These are phyloP conservation scores for Pristionchus entomophagus DNA, from an alignment of 2,888 invertebrate genomes.

Conservation along the genomic window DNA sequence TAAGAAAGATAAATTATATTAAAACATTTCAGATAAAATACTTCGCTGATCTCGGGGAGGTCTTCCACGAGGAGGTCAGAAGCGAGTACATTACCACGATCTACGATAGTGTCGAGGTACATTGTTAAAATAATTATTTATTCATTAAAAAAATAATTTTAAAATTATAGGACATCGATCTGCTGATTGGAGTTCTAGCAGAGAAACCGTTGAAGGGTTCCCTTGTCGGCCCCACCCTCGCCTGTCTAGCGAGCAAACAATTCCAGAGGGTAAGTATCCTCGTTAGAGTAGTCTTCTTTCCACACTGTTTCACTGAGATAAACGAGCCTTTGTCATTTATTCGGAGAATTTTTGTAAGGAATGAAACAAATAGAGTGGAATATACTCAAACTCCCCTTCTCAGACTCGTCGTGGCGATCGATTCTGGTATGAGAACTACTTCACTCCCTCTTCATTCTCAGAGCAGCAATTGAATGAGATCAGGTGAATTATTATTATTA, in stretches of 20 bases:
- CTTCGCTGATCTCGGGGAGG: slow-evolving; percentile 65
- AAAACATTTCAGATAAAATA: slow-evolving; percentile 56
- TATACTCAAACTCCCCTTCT: background rate
- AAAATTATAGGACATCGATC: slow-evolving; percentile 72
- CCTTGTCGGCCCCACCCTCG: slow-evolving; percentile 74
- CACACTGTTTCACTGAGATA: too few species aligned
- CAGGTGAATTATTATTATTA: slow-evolving; percentile 49
- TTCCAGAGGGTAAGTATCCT: slow-evolving; percentile 74
- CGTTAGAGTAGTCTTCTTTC: too few species aligned
- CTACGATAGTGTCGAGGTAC: slow-evolving; percentile 53
- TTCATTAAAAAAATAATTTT: background rate
- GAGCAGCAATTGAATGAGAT: slow-evolving; percentile 67
- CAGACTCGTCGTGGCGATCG: slow-evolving; percentile 71
- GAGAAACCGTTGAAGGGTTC: slow-evolving; percentile 72
- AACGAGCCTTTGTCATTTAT: too few species aligned
- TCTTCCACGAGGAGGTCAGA: slow-evolving; percentile 61
- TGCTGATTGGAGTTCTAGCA: slow-evolving; percentile 73
- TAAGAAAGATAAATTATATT: background rate
- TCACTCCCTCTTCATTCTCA: slow-evolving; percentile 68
- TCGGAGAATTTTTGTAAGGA: too few species aligned
- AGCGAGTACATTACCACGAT: slow-evolving; percentile 61
- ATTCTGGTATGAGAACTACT: slow-evolving; percentile 77
- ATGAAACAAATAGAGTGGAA: too few species aligned
- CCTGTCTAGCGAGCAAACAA: slow-evolving; percentile 74
- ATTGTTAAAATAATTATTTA: background rate